phyloP scores from a whole-genome alignment of 1,140 invertebrate species.

The Nephotettix cincticeps region DNA sequence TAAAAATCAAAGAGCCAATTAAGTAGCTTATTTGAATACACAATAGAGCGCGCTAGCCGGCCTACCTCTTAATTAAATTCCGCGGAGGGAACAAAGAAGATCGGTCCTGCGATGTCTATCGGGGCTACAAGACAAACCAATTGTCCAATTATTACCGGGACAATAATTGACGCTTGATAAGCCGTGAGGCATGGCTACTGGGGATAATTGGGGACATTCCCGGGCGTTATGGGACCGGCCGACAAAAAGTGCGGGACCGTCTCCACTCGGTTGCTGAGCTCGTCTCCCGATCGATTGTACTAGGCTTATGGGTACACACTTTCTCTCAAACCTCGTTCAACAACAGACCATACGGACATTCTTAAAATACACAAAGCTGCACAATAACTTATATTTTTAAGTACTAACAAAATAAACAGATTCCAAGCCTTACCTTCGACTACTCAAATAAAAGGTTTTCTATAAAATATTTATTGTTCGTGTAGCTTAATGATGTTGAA shows the following conservation, averaged over 20 bases:
- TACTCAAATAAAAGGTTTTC: too few relatives aligned
- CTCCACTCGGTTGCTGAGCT: too few relatives aligned
- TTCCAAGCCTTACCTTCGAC: too few relatives aligned
- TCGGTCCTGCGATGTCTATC: conserved; percentile 18
- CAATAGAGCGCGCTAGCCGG: conserved; percentile 6
- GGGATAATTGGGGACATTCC: conserved; percentile 20
- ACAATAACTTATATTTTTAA: too few relatives aligned
- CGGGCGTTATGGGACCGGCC: background rate
- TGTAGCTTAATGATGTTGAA: too few relatives aligned
- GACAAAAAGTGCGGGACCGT: background rate
- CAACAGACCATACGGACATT: too few relatives aligned
- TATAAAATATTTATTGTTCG: too few relatives aligned
- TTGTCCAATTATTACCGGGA: conserved; percentile 23
- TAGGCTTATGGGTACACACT: too few relatives aligned
- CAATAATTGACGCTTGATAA: conserved; percentile 18
- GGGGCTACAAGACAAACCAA: conserved; percentile 20
- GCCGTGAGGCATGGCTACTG: conserved; percentile 13
- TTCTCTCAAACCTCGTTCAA: too few relatives aligned
- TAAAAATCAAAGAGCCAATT: conserved; percentile 19
- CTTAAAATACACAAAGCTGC: too few relatives aligned
- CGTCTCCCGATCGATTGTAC: too few relatives aligned
- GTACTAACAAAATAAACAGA: too few relatives aligned
- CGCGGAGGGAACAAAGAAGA: background rate
- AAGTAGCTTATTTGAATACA: conserved; percentile 23
- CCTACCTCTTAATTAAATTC: conserved; percentile 22